Evolutionary conservation across 1,140 invertebrate species (phyloP).

Genomic region (Zaprionus ghesquierei): DNA sequence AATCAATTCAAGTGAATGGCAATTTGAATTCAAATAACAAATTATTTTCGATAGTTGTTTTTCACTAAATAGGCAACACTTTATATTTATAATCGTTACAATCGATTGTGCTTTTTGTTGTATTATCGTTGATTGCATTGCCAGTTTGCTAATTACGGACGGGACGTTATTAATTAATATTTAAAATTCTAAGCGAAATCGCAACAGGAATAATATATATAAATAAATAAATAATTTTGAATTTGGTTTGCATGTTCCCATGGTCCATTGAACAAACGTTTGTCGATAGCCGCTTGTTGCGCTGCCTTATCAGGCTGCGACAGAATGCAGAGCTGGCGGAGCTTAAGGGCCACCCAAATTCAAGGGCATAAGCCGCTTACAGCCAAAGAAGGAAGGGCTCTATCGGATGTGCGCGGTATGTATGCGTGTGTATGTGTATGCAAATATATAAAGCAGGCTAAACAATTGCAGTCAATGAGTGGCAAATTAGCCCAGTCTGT

Average conservation of each 20-base stretch:
- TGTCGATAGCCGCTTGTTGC: background rate
- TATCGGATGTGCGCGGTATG: background rate
- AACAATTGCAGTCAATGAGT: constrained; percentile 20
- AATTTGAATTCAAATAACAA: too few relatives aligned
- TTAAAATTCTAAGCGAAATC: background rate
- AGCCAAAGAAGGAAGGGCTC: constrained; percentile 24
- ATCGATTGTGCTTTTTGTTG: background rate
- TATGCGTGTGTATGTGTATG: background rate
- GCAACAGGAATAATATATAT: too few relatives aligned
- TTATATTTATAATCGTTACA: background rate
- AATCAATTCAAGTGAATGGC: background rate
- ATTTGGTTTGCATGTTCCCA: background rate
- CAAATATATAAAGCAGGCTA: background rate
- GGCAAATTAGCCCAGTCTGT: constrained; percentile 37
- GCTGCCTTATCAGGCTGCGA: background rate
- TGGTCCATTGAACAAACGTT: background rate
- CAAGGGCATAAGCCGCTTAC: constrained; percentile 21
- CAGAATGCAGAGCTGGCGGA: background rate
- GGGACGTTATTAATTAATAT: background rate
- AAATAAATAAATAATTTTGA: too few relatives aligned
- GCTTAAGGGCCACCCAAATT: constrained; percentile 20
- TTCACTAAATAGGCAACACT: background rate
- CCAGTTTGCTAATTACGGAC: background rate
- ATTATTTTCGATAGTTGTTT: background rate
- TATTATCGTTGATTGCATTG: background rate